Conservation (phyloP, 2,113 vertebrate genomes). For the Mesoclemmys tuberculata region DNA sequence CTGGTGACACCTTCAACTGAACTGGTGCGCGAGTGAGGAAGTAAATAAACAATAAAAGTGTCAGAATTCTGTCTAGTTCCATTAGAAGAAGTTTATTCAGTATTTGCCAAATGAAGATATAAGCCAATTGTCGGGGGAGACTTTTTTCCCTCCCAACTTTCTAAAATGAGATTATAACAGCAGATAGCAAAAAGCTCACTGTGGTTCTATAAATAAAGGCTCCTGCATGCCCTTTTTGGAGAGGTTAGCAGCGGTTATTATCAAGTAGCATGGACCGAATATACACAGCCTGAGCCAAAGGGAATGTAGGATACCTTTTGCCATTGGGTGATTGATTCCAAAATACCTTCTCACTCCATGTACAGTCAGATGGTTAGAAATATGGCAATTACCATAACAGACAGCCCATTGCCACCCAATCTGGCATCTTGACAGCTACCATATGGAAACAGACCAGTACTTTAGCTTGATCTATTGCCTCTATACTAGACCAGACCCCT, state of each 20-base stretch:
- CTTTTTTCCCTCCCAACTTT: slow-evolving; percentile 43
- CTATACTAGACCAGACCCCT: not conserved
- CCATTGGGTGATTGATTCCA: slow-evolving; percentile 16
- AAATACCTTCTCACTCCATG: not conserved
- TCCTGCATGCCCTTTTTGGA: slow-evolving; percentile 67
- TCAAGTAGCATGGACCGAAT: not conserved
- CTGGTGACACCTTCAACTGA: slow-evolving; percentile 69
- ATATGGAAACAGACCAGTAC: slow-evolving; percentile 24
- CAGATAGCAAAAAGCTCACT: slow-evolving; percentile 56
- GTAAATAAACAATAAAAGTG: slow-evolving; percentile 74
- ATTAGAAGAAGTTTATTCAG: slow-evolving; percentile 72
- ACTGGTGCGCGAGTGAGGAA: slow-evolving; percentile 55
- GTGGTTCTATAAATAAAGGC: slow-evolving; percentile 71
- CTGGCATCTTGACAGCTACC: slow-evolving; percentile 29
- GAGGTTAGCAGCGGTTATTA: slow-evolving; percentile 67
- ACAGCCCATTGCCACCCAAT: not conserved
- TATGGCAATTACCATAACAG: rapidly evolving
- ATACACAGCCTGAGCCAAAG: slow-evolving; percentile 24
- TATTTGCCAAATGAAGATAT: slow-evolving; percentile 70
- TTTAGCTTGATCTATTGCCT: slow-evolving; percentile 6
- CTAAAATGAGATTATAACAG: slow-evolving; percentile 60
- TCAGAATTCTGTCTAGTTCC: slow-evolving; percentile 66
- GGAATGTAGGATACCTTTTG: slow-evolving; percentile 61
- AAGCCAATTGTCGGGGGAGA: slow-evolving; percentile 66
- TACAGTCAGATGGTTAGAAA: slow-evolving; percentile 1